These are phyloP conservation scores for Pelecanoides urinatrix DNA, from an alignment of 2,113 vertebrate genomes.

Conservation along the genomic window DNA sequence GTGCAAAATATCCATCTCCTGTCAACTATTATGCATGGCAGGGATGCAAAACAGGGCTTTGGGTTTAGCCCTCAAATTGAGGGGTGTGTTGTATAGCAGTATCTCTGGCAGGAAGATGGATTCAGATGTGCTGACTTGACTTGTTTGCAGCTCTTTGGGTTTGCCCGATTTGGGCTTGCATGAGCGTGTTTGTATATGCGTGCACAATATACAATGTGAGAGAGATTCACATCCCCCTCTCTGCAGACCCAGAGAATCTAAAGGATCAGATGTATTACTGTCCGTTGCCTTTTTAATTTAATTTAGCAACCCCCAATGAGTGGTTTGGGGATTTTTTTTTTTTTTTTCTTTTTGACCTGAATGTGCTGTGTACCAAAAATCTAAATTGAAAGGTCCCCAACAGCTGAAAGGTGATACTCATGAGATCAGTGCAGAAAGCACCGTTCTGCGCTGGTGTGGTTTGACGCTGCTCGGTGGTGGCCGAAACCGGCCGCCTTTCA, in stretches of 20 bases:
- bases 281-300: background rate
- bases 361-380: background rate
- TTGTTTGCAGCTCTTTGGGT: background rate
- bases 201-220: background rate
- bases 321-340: background rate
- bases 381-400: background rate
- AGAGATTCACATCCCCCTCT: background rate
- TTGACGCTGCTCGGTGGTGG: fast-evolving
- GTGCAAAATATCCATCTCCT: background rate
- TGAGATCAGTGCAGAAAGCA: background rate
- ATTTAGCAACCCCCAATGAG: background rate
- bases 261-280: background rate
- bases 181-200: background rate
- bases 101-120: background rate
- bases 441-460: fast-evolving
- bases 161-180: background rate
- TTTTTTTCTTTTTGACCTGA: background rate
- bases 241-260: background rate
- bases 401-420: background rate
- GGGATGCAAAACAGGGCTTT: background rate
- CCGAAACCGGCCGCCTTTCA: background rate
- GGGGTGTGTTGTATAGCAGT: background rate
- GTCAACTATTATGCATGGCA: background rate
- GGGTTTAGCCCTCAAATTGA: background rate
- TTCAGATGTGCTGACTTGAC: constrained; percentile 10